Evolutionary conservation across 2,113 vertebrate species (phyloP).

Genomic region (Sebastes schlegelii): DNA sequence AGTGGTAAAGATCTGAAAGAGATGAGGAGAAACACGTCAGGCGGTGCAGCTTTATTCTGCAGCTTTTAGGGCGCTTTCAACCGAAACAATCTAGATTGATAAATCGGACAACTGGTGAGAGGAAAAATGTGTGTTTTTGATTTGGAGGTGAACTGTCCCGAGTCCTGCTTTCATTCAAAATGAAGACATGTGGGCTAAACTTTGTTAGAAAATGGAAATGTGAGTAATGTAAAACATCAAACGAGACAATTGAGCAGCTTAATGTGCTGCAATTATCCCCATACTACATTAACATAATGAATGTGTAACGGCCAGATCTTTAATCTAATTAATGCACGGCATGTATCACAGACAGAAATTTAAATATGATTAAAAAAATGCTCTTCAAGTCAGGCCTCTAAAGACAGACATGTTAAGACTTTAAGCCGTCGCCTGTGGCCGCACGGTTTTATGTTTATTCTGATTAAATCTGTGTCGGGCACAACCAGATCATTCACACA

Average conservation of each 20-base stretch:
- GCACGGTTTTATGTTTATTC: background rate
- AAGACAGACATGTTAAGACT: background rate
- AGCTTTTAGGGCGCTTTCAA: too few species aligned
- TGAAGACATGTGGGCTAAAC: background rate
- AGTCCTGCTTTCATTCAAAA: background rate
- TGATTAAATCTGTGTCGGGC: background rate
- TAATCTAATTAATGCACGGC: slow-evolving; percentile 16
- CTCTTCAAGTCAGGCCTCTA: background rate
- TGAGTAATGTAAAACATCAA: slow-evolving; percentile 11
- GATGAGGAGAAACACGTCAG: background rate
- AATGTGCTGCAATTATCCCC: slow-evolving; percentile 41
- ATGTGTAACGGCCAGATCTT: background rate
- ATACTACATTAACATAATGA: slow-evolving; percentile 33
- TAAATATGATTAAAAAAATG: background rate
- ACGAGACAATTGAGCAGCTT: slow-evolving; percentile 11
- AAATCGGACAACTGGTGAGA: background rate
- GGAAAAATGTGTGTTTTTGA: background rate
- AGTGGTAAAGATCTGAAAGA: slow-evolving; percentile 90
- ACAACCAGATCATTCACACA: background rate
- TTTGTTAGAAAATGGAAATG: background rate
- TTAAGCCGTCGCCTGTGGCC: background rate
- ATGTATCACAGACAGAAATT: background rate
- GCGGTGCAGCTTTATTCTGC: background rate
- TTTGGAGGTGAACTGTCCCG: background rate
- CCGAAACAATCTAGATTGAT: background rate